Evolutionary conservation across 1,140 invertebrate genomes (phyloP), one percentile per base, ranked within the genome.

Genomic region (Hestina assimilis): DNA sequence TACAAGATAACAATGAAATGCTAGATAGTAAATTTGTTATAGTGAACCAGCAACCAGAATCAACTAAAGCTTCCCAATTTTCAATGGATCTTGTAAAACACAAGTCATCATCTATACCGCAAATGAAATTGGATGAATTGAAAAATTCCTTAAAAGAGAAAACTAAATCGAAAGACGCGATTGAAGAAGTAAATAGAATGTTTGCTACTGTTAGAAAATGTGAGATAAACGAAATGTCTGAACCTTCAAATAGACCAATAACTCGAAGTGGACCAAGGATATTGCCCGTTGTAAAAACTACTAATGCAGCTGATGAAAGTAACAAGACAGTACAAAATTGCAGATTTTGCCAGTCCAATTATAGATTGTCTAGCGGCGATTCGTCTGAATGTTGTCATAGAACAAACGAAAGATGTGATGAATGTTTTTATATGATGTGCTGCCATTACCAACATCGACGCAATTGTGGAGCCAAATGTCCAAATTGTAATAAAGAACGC

Each of bases 171-270:
- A 85, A 81, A 78, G 82, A 87, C 24, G 69, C 78, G 1, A 79
- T 83, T 1, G 73, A 84, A 60, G 82, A 87, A 69, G 80, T 83
- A 0, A 81, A 84, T 19, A 75, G 84, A 74, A 81, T 85, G 72
- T 87, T 84, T 60, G 83, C 80, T 4, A 83, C 60, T 8, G 78
- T 86, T 0, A 63, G 59, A 51, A 79, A 63, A 60, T 23, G 55
- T 50, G 50, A 68, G 42, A 20, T 43, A 6, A 17, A 52, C 12
- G 48, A 61, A 19, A 56, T 43, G 4, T n/a, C 29, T 3, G 66
- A 71, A 6, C 55, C 63, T 33, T 23, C 15, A 8, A 87, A 84
- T 21, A 67, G 83, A 47, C 81, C 81, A 1, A 17, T 75, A 19
- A 62, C 69, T 40, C 69, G 83, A 50, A 77, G 54, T 28, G 83